phyloP scores from a whole-genome alignment of 2,113 vertebrate genomes.

The Prunella himalayana region DNA sequence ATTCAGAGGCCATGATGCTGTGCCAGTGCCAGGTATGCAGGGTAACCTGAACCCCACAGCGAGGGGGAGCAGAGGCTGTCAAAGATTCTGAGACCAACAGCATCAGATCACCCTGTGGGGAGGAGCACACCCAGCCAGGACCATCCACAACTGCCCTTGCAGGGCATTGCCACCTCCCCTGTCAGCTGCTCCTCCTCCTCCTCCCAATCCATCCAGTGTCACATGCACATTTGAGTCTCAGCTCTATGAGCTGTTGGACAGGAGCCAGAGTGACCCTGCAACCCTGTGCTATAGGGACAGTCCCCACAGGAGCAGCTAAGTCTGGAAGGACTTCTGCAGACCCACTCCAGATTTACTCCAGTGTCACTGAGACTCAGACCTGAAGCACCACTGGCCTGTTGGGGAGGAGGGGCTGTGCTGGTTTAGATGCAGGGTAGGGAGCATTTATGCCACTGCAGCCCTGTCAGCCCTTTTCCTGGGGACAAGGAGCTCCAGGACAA shows the following conservation, averaged over 20 bases:
- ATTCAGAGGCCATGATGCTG: background rate
- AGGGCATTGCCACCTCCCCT: background rate
- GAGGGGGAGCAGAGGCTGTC: rapidly evolving
- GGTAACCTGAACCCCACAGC: background rate
- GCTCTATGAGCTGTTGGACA: rapidly evolving
- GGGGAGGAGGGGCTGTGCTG: background rate
- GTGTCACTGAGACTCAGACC: background rate
- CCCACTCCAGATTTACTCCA: background rate
- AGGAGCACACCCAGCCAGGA: background rate
- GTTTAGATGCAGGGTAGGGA: background rate
- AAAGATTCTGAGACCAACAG: background rate
- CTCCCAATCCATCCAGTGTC: background rate
- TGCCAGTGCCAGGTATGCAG: background rate
- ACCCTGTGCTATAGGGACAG: background rate
- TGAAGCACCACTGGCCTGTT: rapidly evolving
- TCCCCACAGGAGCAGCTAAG: background rate
- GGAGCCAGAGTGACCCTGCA: background rate
- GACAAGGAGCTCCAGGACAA: background rate
- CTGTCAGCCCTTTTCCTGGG: background rate
- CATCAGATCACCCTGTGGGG: rapidly evolving
- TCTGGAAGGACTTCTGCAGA: background rate
- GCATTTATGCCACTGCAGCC: background rate
- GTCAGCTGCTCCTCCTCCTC: background rate
- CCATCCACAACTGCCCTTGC: background rate
- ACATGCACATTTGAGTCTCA: rapidly evolving